These are phyloP conservation scores for Caenorhabditis sinica DNA, from an alignment of 2,888 invertebrate genomes.

Conservation along the genomic window DNA sequence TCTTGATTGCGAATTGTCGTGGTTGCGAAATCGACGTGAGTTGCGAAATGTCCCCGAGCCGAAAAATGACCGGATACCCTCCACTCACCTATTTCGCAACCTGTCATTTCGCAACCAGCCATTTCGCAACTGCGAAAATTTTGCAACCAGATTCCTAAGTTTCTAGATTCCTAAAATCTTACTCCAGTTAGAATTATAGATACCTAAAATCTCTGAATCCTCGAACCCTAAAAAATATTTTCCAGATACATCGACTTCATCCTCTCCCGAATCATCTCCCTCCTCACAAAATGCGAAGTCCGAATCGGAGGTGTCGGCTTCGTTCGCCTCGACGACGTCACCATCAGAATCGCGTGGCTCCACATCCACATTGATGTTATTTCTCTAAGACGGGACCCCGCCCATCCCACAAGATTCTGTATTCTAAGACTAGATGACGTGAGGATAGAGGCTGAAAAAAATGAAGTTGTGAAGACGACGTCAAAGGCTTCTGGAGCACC, in stretches of 20 bases:
- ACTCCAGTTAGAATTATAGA: background rate
- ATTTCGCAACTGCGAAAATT: too few species aligned
- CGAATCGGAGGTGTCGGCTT: constrained; percentile 71
- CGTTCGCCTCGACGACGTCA: constrained; percentile 72
- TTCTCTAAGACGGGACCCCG: constrained; percentile 45
- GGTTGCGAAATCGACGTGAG: too few species aligned
- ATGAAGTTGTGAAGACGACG: background rate
- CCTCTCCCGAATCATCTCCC: constrained; percentile 82
- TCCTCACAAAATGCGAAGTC: constrained; percentile 56
- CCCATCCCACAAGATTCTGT: constrained; percentile 54
- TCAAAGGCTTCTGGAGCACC: background rate
- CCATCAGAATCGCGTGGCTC: constrained; percentile 56
- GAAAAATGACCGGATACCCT: too few species aligned
- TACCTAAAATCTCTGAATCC: background rate
- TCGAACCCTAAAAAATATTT: constrained; percentile 2
- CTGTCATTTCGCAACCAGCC: too few species aligned
- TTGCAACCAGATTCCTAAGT: too few species aligned
- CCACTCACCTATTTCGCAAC: too few species aligned
- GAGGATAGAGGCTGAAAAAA: constrained; percentile 76
- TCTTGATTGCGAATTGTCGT: too few species aligned
- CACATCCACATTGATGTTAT: constrained; percentile 66
- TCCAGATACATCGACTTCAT: constrained; percentile 83
- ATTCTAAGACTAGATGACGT: constrained; percentile 81
- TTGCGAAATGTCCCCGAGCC: too few species aligned
- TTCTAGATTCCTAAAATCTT: background rate